phyloP scores from a whole-genome alignment of 2,113 vertebrate species.

The Struthio camelus region DNA sequence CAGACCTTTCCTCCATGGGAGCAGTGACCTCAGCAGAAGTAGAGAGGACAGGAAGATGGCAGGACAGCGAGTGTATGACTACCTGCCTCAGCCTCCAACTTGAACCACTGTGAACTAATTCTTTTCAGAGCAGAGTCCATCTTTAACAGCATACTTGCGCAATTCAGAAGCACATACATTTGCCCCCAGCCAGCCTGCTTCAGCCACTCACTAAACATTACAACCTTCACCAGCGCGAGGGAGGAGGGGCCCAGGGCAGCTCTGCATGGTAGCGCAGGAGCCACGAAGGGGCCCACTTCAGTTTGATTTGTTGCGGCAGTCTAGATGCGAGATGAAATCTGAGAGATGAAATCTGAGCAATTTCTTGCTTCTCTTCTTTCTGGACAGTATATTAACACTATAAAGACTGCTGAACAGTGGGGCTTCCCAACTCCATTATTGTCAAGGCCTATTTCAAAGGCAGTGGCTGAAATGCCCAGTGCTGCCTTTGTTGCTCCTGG shows the following conservation, averaged over 20 bases:
- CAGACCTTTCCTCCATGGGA: not conserved
- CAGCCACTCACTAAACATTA: not conserved
- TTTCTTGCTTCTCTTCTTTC: constrained; percentile 71
- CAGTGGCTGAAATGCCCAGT: constrained; percentile 60
- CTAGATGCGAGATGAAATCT: constrained; percentile 63
- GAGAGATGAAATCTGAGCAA: constrained; percentile 71
- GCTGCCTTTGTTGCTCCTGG: constrained; percentile 66
- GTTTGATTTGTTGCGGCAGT: constrained; percentile 61
- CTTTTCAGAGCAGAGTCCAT: not conserved
- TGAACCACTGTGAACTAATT: not conserved
- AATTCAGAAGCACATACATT: not conserved
- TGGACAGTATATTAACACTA: constrained; percentile 74
- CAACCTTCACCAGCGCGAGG: not conserved
- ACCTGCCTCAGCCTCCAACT: not conserved
- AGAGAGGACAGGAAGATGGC: not conserved
- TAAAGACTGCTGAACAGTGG: constrained; percentile 71
- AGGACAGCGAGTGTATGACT: not conserved
- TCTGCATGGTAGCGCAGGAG: not conserved
- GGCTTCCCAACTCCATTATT: constrained; percentile 63
- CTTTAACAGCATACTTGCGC: not conserved
- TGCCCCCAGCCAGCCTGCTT: not conserved
- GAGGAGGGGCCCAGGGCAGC: constrained; percentile 41
- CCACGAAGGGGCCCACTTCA: constrained; percentile 59
- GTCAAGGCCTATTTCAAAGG: constrained; percentile 62
- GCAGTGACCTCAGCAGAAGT: not conserved